A percentile compares a stretch with the other conserved stretches of the same genome.
phyloP scores from a whole-genome alignment of 2,888 invertebrate genomes.

The Platycheirus rosarum region DNA sequence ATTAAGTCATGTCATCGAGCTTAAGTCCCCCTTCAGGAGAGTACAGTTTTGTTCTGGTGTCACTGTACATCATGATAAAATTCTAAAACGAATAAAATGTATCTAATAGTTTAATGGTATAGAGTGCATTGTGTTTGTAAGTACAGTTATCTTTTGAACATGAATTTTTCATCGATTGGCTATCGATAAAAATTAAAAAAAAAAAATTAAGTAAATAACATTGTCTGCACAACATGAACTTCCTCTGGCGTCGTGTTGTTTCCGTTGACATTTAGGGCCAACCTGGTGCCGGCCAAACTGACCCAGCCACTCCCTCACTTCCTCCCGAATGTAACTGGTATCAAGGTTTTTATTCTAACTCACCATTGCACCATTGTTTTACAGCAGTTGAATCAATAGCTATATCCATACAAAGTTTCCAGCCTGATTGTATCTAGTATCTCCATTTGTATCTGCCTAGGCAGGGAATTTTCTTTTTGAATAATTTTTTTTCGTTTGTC shows the following conservation, averaged over 20 bases:
- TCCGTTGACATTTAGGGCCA: constrained; percentile 65
- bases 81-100: constrained; percentile 17
- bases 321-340: constrained; percentile 8
- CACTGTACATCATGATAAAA: not conserved
- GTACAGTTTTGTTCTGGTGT: constrained; percentile 1
- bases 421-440: constrained; percentile 22
- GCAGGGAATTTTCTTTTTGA: constrained; percentile 2
- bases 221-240: constrained; percentile 64
- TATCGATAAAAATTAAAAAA: constrained; percentile 30
- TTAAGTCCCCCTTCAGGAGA: not conserved
- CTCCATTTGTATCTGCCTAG: not conserved
- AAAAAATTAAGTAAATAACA: not conserved
- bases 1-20: constrained; percentile 30
- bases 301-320: constrained; percentile 38
- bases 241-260: constrained; percentile 43
- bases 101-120: constrained; percentile 36
- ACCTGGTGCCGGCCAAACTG: constrained; percentile 18
- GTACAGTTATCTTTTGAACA: constrained; percentile 36
- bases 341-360: not conserved
- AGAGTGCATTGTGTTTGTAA: not conserved
- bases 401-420: not conserved
- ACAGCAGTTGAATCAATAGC: constrained; percentile 39
- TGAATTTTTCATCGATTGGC: constrained; percentile 56
- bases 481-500: constrained; percentile 3
- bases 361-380: constrained; percentile 47